Conservation (phyloP, 1,140 invertebrate species). For the Coenobita brevimanus region DNA sequence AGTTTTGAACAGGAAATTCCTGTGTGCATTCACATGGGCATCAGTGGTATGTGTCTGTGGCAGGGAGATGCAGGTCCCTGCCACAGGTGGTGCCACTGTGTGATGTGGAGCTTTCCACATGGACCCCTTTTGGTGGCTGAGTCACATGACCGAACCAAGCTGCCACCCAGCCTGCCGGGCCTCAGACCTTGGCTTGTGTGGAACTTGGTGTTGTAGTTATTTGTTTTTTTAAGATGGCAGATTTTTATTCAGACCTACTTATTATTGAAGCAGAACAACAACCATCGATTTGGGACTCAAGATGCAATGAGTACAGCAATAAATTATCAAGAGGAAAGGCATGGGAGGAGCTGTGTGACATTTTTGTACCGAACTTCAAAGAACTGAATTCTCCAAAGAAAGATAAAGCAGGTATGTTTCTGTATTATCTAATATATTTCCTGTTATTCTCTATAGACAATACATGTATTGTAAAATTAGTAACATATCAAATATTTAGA, state of each 20-base stretch:
- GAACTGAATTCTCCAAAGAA: neutral
- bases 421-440: neutral
- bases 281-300: slow-evolving; percentile 16
- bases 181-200: too few relatives aligned
- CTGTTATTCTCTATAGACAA: neutral
- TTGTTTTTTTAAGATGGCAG: neutral
- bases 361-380: slow-evolving; percentile 5
- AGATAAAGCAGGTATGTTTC: slow-evolving; percentile 14
- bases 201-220: neutral
- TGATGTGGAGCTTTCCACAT: neutral
- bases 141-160: neutral
- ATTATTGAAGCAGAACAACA: neutral
- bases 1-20: neutral
- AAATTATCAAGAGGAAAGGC: neutral
- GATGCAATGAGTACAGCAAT: slow-evolving; percentile 16
- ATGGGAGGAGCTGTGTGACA: slow-evolving; percentile 4
- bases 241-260: neutral
- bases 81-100: slow-evolving; percentile 2
- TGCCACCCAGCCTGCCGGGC: neutral
- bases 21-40: neutral
- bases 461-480: neutral
- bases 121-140: neutral
- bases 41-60: neutral
- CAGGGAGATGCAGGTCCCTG: neutral
- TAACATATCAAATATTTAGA: neutral